Conservation (phyloP, 1,140 invertebrate species). For the Drosophila santomea region DNA sequence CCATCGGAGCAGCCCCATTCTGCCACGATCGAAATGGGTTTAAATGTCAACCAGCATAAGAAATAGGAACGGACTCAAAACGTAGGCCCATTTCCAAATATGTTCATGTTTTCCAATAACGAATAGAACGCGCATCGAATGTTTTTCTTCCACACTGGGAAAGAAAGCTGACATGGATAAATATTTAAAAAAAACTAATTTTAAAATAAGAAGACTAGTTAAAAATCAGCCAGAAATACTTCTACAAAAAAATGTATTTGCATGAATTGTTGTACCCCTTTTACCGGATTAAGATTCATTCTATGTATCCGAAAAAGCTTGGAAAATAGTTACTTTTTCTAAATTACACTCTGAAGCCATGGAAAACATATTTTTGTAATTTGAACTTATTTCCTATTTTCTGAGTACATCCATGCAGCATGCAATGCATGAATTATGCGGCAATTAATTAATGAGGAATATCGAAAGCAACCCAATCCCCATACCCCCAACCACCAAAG, state of each 20-base stretch:
- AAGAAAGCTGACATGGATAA: not conserved
- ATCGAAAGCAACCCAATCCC: slow-evolving; percentile 18
- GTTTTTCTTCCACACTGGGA: slow-evolving; percentile 12
- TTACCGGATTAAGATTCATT: too few relatives aligned
- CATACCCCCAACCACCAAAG: slow-evolving; percentile 14
- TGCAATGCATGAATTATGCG: slow-evolving; percentile 71
- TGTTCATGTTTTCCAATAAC: slow-evolving; percentile 73
- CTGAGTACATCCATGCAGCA: slow-evolving; percentile 9
- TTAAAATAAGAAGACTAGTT: too few relatives aligned
- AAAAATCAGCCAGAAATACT: too few relatives aligned
- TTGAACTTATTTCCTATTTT: not conserved
- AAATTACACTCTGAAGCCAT: too few relatives aligned
- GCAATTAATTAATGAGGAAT: slow-evolving; percentile 67
- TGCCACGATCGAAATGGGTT: slow-evolving; percentile 28
- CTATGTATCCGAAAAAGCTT: too few relatives aligned
- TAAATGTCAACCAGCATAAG: slow-evolving; percentile 81
- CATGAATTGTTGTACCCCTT: too few relatives aligned
- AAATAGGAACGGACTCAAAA: slow-evolving; percentile 33
- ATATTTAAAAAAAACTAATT: too few relatives aligned
- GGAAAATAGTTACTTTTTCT: too few relatives aligned
- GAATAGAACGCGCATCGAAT: slow-evolving; percentile 19
- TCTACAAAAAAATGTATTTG: too few relatives aligned
- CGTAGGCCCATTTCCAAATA: slow-evolving; percentile 62
- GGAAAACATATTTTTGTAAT: too few relatives aligned
- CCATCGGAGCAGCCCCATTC: slow-evolving; percentile 3